Percentiles rank a stretch among this genome's conserved stretches.
Evolutionary conservation across 1,140 invertebrate species (phyloP).

Genomic region (Galendromus occidentalis): DNA sequence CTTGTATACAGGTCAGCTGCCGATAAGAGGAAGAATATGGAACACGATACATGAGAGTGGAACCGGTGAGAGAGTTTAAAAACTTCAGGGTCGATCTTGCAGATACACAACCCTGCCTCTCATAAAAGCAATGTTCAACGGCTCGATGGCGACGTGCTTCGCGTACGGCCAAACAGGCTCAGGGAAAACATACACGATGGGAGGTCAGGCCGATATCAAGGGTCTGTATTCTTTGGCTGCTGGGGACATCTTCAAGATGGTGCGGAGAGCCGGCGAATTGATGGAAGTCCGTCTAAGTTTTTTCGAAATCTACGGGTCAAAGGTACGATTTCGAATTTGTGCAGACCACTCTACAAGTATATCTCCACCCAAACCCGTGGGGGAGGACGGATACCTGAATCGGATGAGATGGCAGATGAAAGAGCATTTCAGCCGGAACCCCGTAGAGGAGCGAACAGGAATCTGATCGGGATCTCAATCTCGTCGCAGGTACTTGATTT

Average conservation of each 20-base stretch:
- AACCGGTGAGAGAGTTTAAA: too few relatives aligned
- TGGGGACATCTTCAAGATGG: slow-evolving; percentile 33
- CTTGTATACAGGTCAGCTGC: slow-evolving; percentile 33
- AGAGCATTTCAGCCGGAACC: too few relatives aligned
- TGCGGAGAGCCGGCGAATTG: slow-evolving; percentile 29
- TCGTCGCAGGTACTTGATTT: slow-evolving; percentile 32
- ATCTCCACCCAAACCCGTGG: too few relatives aligned
- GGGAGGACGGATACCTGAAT: too few relatives aligned
- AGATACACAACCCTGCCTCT: slow-evolving; percentile 33
- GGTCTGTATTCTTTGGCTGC: slow-evolving; percentile 30
- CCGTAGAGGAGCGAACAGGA: too few relatives aligned
- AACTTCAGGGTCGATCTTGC: neutral
- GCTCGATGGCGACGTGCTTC: slow-evolving; percentile 43
- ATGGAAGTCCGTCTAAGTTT: slow-evolving; percentile 33
- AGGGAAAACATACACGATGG: slow-evolving; percentile 60
- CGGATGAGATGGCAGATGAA: too few relatives aligned
- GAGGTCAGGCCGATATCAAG: slow-evolving; percentile 24
- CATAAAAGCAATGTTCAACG: slow-evolving; percentile 35
- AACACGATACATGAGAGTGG: too few relatives aligned
- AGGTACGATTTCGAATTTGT: slow-evolving; percentile 21
- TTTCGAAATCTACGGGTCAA: slow-evolving; percentile 38
- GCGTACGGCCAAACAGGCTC: slow-evolving; percentile 87
- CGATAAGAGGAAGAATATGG: too few relatives aligned
- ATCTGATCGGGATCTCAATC: neutral
- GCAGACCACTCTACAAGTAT: too few relatives aligned